Evolutionary conservation across 2,888 invertebrate genomes (phyloP).

Genomic region (Heliconius hortense): DNA sequence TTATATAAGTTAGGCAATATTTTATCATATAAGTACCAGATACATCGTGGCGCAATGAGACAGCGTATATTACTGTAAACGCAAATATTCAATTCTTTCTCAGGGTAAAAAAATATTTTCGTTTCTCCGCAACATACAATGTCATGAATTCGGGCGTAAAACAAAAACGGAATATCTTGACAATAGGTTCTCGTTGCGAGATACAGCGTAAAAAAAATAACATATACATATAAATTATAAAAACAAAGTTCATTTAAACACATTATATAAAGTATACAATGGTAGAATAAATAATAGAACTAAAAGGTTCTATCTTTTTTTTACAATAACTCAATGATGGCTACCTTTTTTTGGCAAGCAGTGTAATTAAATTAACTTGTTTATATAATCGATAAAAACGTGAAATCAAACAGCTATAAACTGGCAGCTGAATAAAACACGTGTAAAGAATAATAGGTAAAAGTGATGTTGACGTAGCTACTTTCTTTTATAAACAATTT

Average conservation of each 20-base stretch:
- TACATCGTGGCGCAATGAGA: not conserved
- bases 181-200: not conserved
- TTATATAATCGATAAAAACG: conserved; percentile 6
- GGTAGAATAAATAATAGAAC: too few relatives aligned
- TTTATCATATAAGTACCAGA: not conserved
- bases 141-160: not conserved
- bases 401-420: conserved; percentile 4
- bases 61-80: not conserved
- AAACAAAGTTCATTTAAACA: not conserved
- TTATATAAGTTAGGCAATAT: not conserved
- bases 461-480: conserved; percentile 12
- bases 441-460: conserved; percentile 13
- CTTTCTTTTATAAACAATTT: conserved; percentile 15
- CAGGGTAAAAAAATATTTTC: not conserved
- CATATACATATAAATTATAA: too few relatives aligned
- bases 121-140: not conserved
- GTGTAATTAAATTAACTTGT: conserved; percentile 1
- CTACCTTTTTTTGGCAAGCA: not conserved
- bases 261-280: too few relatives aligned
- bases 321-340: not conserved
- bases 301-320: too few relatives aligned
- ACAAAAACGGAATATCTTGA: not conserved
- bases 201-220: not conserved
- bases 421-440: conserved; percentile 4
- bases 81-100: not conserved